Percentiles rank a stretch among this genome's conserved stretches.
Evolutionary conservation across 1,140 invertebrate genomes (phyloP).

Genomic region (Microplitis demolitor): DNA sequence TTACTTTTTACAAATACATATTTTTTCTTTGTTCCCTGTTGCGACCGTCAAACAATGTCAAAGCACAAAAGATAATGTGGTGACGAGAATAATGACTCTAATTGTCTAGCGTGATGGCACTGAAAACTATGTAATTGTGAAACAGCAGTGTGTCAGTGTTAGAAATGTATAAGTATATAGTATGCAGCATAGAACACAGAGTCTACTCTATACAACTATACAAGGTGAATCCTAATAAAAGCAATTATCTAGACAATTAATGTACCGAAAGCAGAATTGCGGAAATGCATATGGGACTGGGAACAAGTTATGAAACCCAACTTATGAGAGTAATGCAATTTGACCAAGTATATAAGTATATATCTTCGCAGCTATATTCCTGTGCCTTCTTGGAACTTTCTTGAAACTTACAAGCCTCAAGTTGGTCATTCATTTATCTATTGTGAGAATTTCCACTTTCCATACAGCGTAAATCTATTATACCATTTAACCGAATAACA

Average conservation of each 20-base stretch:
- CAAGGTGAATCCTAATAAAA: slow-evolving; percentile 2
- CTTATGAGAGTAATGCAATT: slow-evolving; percentile 30
- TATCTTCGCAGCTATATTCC: neutral
- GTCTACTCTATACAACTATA: too few species aligned
- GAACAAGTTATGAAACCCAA: slow-evolving; percentile 26
- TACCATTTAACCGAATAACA: slow-evolving; percentile 15
- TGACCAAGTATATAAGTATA: slow-evolving; percentile 5
- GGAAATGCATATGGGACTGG: slow-evolving; percentile 10
- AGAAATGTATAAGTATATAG: neutral
- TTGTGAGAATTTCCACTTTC: slow-evolving; percentile 26
- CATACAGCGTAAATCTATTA: slow-evolving; percentile 18
- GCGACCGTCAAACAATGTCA: too few species aligned
- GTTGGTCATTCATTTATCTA: slow-evolving; percentile 37
- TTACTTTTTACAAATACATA: too few species aligned
- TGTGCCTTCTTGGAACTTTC: slow-evolving; percentile 18
- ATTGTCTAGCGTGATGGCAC: too few species aligned
- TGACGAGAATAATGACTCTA: too few species aligned
- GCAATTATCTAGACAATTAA: slow-evolving; percentile 25
- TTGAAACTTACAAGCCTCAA: slow-evolving; percentile 31
- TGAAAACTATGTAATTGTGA: too few species aligned
- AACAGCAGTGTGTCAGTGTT: too few species aligned
- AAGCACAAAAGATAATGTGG: too few species aligned
- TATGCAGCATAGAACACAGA: neutral
- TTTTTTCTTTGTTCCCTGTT: too few species aligned
- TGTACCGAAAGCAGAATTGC: slow-evolving; percentile 14